phyloP scores from a whole-genome alignment of 2,888 invertebrate species.

The Crematogaster levior region DNA sequence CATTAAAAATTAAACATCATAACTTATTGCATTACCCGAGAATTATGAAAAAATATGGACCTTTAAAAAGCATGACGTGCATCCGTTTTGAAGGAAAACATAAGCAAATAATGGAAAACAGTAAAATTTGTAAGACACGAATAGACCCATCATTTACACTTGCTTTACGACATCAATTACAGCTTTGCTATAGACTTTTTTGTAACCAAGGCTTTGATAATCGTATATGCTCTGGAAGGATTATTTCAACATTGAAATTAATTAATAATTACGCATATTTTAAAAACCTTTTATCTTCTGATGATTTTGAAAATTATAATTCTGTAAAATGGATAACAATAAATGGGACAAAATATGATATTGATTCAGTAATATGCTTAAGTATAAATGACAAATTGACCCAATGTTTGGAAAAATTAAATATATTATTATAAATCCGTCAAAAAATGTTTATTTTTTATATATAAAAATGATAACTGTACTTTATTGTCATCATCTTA shows the following conservation, averaged over 20 bases:
- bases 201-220: background rate
- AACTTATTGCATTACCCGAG: background rate
- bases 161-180: background rate
- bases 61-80: background rate
- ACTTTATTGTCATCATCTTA: background rate
- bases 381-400: background rate
- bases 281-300: background rate
- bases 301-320: background rate
- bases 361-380: background rate
- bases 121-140: background rate
- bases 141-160: background rate
- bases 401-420: background rate
- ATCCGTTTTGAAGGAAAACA: conserved; percentile 4
- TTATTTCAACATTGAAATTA: too few relatives aligned
- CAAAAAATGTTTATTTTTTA: background rate
- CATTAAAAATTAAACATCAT: background rate
- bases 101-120: background rate
- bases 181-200: background rate
- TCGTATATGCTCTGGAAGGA: too few relatives aligned
- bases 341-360: background rate
- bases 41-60: background rate
- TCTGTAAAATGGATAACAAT: background rate
- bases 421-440: background rate
- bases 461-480: background rate
- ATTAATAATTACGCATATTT: too few relatives aligned